phyloP scores from a whole-genome alignment of 2,888 invertebrate species.

The Spodoptera picta region DNA sequence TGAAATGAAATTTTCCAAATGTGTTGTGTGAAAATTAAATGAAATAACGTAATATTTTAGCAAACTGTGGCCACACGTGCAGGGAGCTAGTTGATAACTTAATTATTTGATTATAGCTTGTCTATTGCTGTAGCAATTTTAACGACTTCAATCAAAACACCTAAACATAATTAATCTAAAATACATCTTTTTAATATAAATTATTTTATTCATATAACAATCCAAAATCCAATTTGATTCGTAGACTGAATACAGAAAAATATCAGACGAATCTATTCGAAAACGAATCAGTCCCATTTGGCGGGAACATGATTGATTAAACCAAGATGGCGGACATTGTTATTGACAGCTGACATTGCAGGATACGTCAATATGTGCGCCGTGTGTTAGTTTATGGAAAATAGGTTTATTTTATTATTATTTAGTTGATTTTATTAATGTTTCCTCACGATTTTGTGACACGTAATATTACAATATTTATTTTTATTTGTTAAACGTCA shows the following conservation, averaged over 20 bases:
- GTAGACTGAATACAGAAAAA: slow-evolving; percentile 31
- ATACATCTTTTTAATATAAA: slow-evolving; percentile 12
- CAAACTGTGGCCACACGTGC: no score
- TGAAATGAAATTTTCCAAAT: slow-evolving; percentile 41
- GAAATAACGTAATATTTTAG: slow-evolving; percentile 2
- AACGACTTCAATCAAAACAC: no score
- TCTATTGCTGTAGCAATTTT: no score
- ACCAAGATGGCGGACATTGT: slow-evolving; percentile 58
- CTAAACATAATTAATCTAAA: slow-evolving; percentile 11
- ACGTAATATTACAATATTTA: no score
- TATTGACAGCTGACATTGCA: slow-evolving; percentile 46
- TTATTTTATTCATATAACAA: slow-evolving; percentile 20
- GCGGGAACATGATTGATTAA: slow-evolving; percentile 62
- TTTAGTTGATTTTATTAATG: no score
- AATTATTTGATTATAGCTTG: no score
- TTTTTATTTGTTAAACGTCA: no score
- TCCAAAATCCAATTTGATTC: slow-evolving; percentile 29
- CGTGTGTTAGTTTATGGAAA: slow-evolving; percentile 11
- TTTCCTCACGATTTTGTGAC: no score
- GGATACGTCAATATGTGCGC: not conserved
- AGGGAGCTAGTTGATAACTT: no score
- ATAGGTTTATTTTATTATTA: slow-evolving; percentile 1
- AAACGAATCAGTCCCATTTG: slow-evolving; percentile 54
- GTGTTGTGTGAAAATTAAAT: slow-evolving; percentile 29
- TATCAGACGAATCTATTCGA: slow-evolving; percentile 41